Conservation (phyloP, 1,140 invertebrate genomes). For the Pteromalus puparum region DNA sequence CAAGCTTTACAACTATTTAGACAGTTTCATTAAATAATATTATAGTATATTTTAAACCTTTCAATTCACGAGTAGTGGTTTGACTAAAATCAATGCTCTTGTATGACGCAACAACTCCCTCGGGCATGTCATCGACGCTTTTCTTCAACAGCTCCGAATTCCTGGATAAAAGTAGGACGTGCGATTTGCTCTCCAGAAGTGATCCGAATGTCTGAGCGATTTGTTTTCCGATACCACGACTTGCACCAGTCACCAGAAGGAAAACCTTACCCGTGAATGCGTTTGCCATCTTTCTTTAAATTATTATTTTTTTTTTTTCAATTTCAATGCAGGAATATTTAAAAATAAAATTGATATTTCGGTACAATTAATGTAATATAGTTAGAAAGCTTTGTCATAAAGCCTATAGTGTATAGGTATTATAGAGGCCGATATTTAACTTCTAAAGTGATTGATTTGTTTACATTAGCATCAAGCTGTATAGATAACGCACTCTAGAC, state of each 20-base stretch:
- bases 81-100: constrained; percentile 78
- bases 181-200: constrained; percentile 78
- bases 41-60: constrained; percentile 59
- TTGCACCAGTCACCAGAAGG: constrained; percentile 88
- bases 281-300: neutral
- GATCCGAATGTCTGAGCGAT: constrained; percentile 84
- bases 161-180: constrained; percentile 86
- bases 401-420: too few relatives aligned
- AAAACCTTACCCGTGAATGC: constrained; percentile 75
- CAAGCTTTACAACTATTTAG: neutral
- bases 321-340: too few relatives aligned
- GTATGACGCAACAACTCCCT: constrained; percentile 73
- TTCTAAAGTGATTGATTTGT: too few relatives aligned
- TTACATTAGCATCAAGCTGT: too few relatives aligned
- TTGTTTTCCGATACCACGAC: constrained; percentile 88
- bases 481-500: too few relatives aligned
- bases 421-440: too few relatives aligned
- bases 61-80: constrained; percentile 73
- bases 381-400: too few relatives aligned
- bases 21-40: neutral
- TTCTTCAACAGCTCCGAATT: constrained; percentile 79
- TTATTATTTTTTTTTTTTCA: too few relatives aligned
- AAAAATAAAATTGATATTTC: too few relatives aligned
- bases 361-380: too few relatives aligned
- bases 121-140: constrained; percentile 74